These are phyloP conservation scores for Pegoplata infirma DNA, from an alignment of 2,888 invertebrate genomes.

Conservation along the genomic window DNA sequence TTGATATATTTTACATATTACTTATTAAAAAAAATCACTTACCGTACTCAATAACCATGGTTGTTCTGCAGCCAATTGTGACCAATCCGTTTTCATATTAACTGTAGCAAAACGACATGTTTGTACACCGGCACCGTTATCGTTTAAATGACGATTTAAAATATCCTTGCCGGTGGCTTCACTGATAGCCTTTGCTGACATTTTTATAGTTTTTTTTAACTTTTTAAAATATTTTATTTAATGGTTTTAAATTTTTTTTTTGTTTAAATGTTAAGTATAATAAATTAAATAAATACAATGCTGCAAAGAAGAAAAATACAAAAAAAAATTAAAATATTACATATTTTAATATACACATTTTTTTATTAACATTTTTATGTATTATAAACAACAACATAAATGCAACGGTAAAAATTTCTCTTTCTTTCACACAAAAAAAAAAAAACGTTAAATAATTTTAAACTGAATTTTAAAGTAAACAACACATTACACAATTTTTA, in stretches of 20 bases:
- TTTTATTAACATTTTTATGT: no score
- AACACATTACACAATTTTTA: background rate
- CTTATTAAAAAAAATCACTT: slow-evolving; percentile 67
- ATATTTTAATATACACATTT: background rate
- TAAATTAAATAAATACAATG: slow-evolving; percentile 5
- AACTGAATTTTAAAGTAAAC: background rate
- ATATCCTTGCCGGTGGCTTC: slow-evolving; percentile 96
- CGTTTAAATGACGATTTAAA: slow-evolving; percentile 87
- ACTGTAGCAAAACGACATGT: slow-evolving; percentile 91
- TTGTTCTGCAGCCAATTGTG: slow-evolving; percentile 85
- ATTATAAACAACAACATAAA: no score
- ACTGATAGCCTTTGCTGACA: slow-evolving; percentile 98
- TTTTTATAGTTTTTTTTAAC: no score
- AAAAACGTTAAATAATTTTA: slow-evolving; percentile 1
- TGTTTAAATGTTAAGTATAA: background rate
- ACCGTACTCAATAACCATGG: slow-evolving; percentile 92
- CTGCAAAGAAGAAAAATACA: slow-evolving; percentile 38
- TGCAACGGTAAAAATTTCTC: slow-evolving; percentile 46
- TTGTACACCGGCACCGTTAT: slow-evolving; percentile 84
- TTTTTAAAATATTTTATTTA: background rate
- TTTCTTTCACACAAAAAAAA: background rate
- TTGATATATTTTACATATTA: no score
- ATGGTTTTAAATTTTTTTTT: background rate
- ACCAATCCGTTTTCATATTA: slow-evolving; percentile 86
- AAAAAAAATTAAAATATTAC: background rate